Conservation (phyloP, 1,140 invertebrate genomes). For the Psix sp. region DNA sequence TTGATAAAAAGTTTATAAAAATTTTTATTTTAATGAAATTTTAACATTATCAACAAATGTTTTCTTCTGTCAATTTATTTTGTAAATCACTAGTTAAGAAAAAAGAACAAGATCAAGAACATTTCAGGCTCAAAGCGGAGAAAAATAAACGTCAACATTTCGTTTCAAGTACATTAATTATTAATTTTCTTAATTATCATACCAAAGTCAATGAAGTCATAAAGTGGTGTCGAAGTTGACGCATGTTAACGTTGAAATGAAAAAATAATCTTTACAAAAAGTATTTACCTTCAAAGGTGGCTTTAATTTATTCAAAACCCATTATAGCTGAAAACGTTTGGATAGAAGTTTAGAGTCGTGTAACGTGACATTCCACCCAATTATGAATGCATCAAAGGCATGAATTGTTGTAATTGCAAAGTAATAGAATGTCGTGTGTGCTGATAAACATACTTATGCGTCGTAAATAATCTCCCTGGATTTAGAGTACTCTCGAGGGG, state of each 20-base stretch:
- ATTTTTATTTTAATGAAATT: too few relatives aligned
- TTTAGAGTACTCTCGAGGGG: slow-evolving; percentile 43
- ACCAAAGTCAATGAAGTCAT: slow-evolving; percentile 14
- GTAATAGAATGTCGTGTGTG: slow-evolving; percentile 33
- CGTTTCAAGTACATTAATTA: too few relatives aligned
- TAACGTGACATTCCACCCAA: slow-evolving; percentile 20
- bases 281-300: slow-evolving; percentile 3
- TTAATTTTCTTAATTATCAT: too few relatives aligned
- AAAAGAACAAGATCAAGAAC: too few relatives aligned
- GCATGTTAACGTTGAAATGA: neutral
- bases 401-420: slow-evolving; percentile 40
- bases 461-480: slow-evolving; percentile 33
- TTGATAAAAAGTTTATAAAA: too few relatives aligned
- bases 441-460: slow-evolving; percentile 29
- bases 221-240: slow-evolving; percentile 12
- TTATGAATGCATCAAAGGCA: slow-evolving; percentile 44
- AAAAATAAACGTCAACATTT: too few relatives aligned
- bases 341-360: neutral
- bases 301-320: slow-evolving; percentile 40
- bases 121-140: too few relatives aligned
- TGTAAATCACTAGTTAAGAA: too few relatives aligned
- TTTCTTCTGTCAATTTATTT: too few relatives aligned
- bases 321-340: slow-evolving; percentile 19
- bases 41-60: too few relatives aligned
- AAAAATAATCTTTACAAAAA: slow-evolving; percentile 19